phyloP scores from a whole-genome alignment of 2,888 invertebrate species.

The Vandiemenella viatica region DNA sequence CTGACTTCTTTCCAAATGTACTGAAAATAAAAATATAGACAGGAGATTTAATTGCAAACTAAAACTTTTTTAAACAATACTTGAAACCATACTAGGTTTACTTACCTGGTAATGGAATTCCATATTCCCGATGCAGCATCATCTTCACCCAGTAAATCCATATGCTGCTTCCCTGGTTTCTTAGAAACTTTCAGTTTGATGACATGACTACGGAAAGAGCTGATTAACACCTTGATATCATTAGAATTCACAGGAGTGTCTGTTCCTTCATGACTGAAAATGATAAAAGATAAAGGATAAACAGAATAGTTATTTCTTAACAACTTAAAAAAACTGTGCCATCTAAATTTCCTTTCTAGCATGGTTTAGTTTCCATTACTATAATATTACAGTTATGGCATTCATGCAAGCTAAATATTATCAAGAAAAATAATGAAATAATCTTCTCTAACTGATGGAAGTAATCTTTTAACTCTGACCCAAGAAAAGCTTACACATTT shows the following conservation, averaged over 20 bases:
- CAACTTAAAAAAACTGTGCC: too few relatives aligned
- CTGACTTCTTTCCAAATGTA: conserved; percentile 35
- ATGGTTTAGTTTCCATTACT: too few relatives aligned
- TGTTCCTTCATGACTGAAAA: conserved; percentile 53
- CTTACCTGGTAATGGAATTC: conserved; percentile 84
- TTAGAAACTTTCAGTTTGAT: conserved; percentile 83
- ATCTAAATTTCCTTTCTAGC: too few relatives aligned
- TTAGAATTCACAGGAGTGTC: conserved; percentile 53
- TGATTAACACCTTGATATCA: conserved; percentile 65
- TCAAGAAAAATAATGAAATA: too few relatives aligned
- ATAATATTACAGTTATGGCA: too few relatives aligned
- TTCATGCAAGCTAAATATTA: too few relatives aligned
- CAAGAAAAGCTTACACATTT: too few relatives aligned
- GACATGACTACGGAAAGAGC: conserved; percentile 75
- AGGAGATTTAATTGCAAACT: conserved; percentile 3
- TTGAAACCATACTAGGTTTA: background rate
- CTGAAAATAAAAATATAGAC: conserved; percentile 25
- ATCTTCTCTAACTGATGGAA: too few relatives aligned
- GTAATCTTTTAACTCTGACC: too few relatives aligned
- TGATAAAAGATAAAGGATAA: too few relatives aligned
- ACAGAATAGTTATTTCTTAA: too few relatives aligned
- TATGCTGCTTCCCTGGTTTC: conserved; percentile 70
- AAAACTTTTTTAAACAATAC: conserved; percentile 12
- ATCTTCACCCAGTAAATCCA: conserved; percentile 75
- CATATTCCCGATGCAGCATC: conserved; percentile 60